Base-by-base conservation (phyloP, 1,140 invertebrate species). In the Drosophila asahinai region DNA sequence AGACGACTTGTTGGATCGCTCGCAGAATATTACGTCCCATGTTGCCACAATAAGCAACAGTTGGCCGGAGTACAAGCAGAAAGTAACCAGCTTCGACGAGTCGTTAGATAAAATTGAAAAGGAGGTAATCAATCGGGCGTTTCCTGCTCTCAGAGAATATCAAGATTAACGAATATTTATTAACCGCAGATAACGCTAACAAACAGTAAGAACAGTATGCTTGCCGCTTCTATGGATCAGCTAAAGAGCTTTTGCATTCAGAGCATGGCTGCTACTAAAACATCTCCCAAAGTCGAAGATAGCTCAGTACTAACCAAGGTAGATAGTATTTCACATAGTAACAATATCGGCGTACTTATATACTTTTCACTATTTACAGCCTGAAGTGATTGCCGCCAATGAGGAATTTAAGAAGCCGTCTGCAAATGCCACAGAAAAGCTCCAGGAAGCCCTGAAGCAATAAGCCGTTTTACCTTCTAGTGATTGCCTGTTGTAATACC, bases 21-120 rank as follows among this genome's bases (percentile, higher is more conserved):
- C 82, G 30, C 77, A 91, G 43, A 92, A 92, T 42, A 78, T 92
- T 36, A 87, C 86, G 38, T 91, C 91, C 7, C 91, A 92, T 70
- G 91, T 92, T 0, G 74, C 80, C 19, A 92, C 91, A 22, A 75
- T 92, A 49, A 81, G 86, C 65, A 83, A 91, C 55, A 86, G 81
- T 72, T 92, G 87, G 87, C 70, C 79, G 12, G 82, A 92, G 58
- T 87, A 79, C 30, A 92, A 87, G 30, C 80, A 92, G 30, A 84
- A 84, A 80, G 77, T 92, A 11, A 70, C 67, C 11, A 71, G 62
- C 59, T 60, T 86, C 3, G 86, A 87, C 38, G 80, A 87, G 17
- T 73, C 81, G 14, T 36, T 83, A 22, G 73, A 87, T 9, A 81
- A 77, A 70, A 59, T 86, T 7, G 73, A 91, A 65, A 80, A 82